Base-by-base conservation (phyloP, 2,113 vertebrate genomes). In the Rynchops niger region DNA sequence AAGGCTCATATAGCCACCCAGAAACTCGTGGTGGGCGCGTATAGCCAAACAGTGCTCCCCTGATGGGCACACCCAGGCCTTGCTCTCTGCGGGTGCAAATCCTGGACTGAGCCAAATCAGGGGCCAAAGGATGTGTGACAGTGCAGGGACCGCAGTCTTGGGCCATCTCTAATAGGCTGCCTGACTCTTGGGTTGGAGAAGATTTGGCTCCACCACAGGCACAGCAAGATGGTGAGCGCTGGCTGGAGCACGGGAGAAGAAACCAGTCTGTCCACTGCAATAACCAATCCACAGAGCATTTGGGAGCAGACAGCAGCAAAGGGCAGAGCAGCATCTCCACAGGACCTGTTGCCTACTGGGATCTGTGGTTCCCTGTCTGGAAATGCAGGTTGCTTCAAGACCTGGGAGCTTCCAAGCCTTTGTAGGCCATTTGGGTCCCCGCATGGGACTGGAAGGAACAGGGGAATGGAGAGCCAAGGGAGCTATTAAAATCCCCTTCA, bases 41-140 rank as follows among this genome's bases (percentile, higher is more conserved):
- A 3, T 0, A 45, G 42, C 32, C 42, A 25, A 34, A 40, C 15
- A 9, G 8, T 30, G 23, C 3, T 6, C 27, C 50, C 13, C 3
- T 2, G 2, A 1, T 11, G 32, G 22, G n/a, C 26, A 23, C 15
- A 16, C 23, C 32, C 62, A 69, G 25, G 10, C 11, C 23, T 14
- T 56, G 43, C 47, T 52, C 26, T 59, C 47, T 40, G 30, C 7
- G 18, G 34, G 29, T 32, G 32, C 40, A 27, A 38, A 42, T 17
- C 2, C 30, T 34, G 43, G 27, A 12, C 30, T 56, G 62, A 82
- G 56, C 3, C 12, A 23, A 85, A 34, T 4, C 20, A 71, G 20
- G 29, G 9, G 63, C 5, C 6, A 59, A 80, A 83, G 38, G 71
- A 38, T 2, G 0, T 9, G 19, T 14, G 23, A 0, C 1, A 0